A percentile compares a stretch with the other conserved stretches of the same genome.
Conservation (phyloP, 37 sponge, comb jelly and placozoan species). For the Hexactinellida sp. region DNA sequence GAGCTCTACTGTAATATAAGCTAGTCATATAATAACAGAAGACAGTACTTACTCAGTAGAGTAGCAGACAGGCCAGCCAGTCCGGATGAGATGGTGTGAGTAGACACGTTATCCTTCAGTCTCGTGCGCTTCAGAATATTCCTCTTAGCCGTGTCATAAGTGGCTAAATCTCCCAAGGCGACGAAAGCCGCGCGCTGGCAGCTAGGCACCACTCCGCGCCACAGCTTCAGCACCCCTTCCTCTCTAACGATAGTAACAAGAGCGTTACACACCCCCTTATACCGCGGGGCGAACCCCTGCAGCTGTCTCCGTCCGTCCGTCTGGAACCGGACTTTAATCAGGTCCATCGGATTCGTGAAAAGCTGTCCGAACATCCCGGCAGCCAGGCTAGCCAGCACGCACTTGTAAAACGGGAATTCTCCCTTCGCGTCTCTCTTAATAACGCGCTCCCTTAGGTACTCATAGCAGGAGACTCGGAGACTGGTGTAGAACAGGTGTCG, state of each 20-base stretch:
- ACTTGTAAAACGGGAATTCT: conserved; percentile 56
- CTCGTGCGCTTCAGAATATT: conserved; percentile 33
- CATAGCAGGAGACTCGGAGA: conserved; percentile 58
- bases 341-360: conserved; percentile 71
- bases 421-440: conserved; percentile 39
- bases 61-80: background rate
- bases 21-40: no score
- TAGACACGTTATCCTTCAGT: conserved; percentile 39
- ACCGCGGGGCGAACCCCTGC: conserved; percentile 42
- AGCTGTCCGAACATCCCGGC: conserved; percentile 64
- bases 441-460: conserved; percentile 46
- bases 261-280: conserved; percentile 47
- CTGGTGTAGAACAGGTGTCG: conserved; percentile 63
- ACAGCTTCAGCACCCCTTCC: conserved; percentile 50
- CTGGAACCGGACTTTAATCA: conserved; percentile 65
- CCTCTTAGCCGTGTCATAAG: conserved; percentile 67
- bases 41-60: background rate
- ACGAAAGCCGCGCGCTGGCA: conserved; percentile 71
- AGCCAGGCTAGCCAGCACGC: conserved; percentile 52
- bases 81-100: conserved; percentile 37
- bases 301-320: conserved; percentile 61
- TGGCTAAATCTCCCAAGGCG: conserved; percentile 68
- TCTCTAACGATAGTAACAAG: conserved; percentile 35
- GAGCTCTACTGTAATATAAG: no score
- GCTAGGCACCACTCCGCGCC: conserved; percentile 79